Base-by-base conservation (phyloP, 2,113 vertebrate species). In the Eretmochelys imbricata region DNA sequence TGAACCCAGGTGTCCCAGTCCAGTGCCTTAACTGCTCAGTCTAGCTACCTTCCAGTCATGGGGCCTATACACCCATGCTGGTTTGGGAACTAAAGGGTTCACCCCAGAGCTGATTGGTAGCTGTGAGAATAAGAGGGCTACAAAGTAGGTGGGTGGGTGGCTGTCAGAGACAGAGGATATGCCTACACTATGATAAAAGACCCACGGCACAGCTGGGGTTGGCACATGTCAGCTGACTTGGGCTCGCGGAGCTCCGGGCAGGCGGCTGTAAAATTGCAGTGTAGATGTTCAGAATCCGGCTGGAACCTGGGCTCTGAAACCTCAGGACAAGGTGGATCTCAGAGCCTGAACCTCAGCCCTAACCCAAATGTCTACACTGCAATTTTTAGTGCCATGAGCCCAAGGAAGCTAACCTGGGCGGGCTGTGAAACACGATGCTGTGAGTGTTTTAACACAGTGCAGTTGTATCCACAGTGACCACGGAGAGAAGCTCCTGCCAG, bases 21-120 rank as follows among this genome's bases (percentile, higher is more conserved):
- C 1, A 6, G 62, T 1, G 8, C 1, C 5, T 65, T 17, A 35
- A n/a, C 7, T 19, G 65, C 35, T n/a, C 35, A 9, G 31, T 69
- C n/a, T 69, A 69, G 16, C 14, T n/a, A 20, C 35, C 17, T n/a
- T n/a, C 62, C 4, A 19, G 16, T n/a, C 35, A n/a, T 69, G 62
- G 35, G 35, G 6, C 4, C 35, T 20, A 20, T 4, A n/a, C 16
- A 69, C 14, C 16, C 35, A 69, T 65, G 4, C 35, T 69, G 65
- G 7, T n/a, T n/a, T 69, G 65, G 65, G 10, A 69, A 69, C 31
- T 35, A 69, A 69, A 69, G 17, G 62, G 14, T 7, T 35, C 62
- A 35, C 31, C 17, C 31, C 25, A 5, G 57, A 59, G 57, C 57
- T 6, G 57, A 29, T 29, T 59, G 57, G 11, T 59, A 59, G 57